Base-by-base conservation (phyloP, 1,140 invertebrate genomes). In the Formica exsecta region DNA sequence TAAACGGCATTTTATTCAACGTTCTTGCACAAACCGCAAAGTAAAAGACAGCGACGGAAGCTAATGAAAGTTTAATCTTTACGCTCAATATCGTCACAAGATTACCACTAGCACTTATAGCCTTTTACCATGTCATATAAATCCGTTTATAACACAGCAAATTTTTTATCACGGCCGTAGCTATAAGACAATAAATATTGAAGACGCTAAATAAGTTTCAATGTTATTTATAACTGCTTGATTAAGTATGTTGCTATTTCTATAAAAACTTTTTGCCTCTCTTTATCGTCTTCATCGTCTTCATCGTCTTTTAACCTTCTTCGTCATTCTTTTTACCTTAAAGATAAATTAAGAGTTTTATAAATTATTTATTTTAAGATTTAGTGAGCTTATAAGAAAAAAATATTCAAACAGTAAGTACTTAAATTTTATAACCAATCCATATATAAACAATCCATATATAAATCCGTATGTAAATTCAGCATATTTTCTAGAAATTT, bases 11-110 rank as follows among this genome's bases (percentile, higher is more conserved):
- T 44, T 68, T 59, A 80, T 41, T 57, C 16, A 1, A 4, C 9
- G 70, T 70, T 8, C 9, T 70, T 81, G 6, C 19, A 16, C 9
- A 7, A 81, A 51, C 1, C 13, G 32, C n/a, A 32, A 81, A 7
- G 38, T 81, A 48, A 73, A 61, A 36, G 32, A 61, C 7, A 81
- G 0, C 8, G 36, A 36, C 11, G 8, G 54, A 62, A 59, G 54
- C n/a, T 81, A 41, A 41, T 19, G 3, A 7, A 44, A 57, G 11
- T 61, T 61, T 4, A 25, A 19, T 25, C 51, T 81, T 71, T 73
- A 81, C 79, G 57, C 38, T 81, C 25, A 71, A 81, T 81, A 81
- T 38, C 25, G 54, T n/a, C 9, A 32, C 36, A 11, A 71, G 51
- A 59, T 59, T 81, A 81, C 22, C 51, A 11, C 11, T 44, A 59